Conservation (phyloP, 2,888 invertebrate genomes). For the Thera obeliscata region DNA sequence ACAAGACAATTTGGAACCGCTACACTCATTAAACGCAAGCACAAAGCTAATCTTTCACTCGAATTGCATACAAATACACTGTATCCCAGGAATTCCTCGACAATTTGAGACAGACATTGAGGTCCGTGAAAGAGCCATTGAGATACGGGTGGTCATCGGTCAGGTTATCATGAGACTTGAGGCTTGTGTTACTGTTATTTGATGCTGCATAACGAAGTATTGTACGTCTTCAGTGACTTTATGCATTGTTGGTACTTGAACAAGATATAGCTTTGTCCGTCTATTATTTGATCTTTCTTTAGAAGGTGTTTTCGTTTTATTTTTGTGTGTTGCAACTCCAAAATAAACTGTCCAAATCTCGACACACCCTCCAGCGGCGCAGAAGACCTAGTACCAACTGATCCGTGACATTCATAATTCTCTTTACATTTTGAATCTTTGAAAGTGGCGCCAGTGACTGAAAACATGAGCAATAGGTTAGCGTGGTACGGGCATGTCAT, state of each 20-base stretch:
- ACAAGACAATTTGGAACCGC: not conserved
- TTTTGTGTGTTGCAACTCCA: too few relatives aligned
- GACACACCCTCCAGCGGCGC: too few relatives aligned
- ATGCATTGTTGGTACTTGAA: not conserved
- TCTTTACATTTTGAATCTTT: too few relatives aligned
- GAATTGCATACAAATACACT: not conserved
- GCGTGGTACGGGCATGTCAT: too few relatives aligned
- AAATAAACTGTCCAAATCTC: too few relatives aligned
- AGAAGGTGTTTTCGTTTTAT: too few relatives aligned
- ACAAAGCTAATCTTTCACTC: slow-evolving; percentile 5
- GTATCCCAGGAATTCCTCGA: slow-evolving; percentile 7
- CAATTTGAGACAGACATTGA: slow-evolving; percentile 10
- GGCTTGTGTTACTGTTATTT: slow-evolving; percentile 13
- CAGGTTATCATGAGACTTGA: slow-evolving; percentile 12
- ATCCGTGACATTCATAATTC: too few relatives aligned
- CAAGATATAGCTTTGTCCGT: not conserved
- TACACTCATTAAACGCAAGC: not conserved
- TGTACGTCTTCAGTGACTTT: slow-evolving; percentile 3
- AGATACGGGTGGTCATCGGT: slow-evolving; percentile 12
- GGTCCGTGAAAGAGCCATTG: slow-evolving; percentile 5
- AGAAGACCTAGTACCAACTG: too few relatives aligned
- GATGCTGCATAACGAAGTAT: slow-evolving; percentile 11
- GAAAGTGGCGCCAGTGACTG: too few relatives aligned
- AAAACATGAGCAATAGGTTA: too few relatives aligned
- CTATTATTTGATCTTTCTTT: not conserved